Base-by-base conservation (phyloP, 2,888 invertebrate genomes). In the Rosalia funebris region DNA sequence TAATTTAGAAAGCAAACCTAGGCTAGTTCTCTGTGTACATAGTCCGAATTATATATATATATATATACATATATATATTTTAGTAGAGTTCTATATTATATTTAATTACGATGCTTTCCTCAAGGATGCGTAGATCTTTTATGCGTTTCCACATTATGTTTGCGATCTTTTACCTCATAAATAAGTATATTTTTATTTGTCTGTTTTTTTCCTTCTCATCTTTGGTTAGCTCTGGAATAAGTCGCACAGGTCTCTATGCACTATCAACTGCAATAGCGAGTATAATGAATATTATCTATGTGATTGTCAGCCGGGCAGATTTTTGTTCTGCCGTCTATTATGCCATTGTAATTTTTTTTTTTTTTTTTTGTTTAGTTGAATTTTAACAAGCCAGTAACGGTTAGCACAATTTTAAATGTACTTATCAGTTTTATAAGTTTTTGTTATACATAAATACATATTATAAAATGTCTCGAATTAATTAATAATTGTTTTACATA, bases 391-490 rank as follows among this genome's bases (percentile, higher is more conserved):
- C 62, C 66, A 69, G 65, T 65, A 66, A 66, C 47, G 25, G 39
- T 62, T 62, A 66, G 69, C 69, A 69, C 69, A 69, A 69, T 63
- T 63, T 57, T 62, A 56, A 64, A 68, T 70, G 70, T 70, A 70
- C 70, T 70, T 69, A 69, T 63, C 56, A 37, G 55, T 63, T 64
- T 56, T 50, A 32, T 48, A 39, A 41, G 45, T 41, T 55, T 67
- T 62, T 67, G 60, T 61, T 50, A 57, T 55, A 57, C 47, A 50
- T 60, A 44, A 52, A 52, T 52, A 36, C 42, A 50, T 50, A 60
- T 56, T 48, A 47, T 46, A 62, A 55, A 55, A 36, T 42, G 55
- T 55, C 37, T 60, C 45, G 53, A 55, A 56, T 53, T 46, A 25
- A 44, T 55, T 55, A 48, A 55, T 48, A 41, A 55, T 53, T 41